Evolutionary conservation across 2,113 vertebrate species (phyloP).

Genomic region (Lampris incognitus): DNA sequence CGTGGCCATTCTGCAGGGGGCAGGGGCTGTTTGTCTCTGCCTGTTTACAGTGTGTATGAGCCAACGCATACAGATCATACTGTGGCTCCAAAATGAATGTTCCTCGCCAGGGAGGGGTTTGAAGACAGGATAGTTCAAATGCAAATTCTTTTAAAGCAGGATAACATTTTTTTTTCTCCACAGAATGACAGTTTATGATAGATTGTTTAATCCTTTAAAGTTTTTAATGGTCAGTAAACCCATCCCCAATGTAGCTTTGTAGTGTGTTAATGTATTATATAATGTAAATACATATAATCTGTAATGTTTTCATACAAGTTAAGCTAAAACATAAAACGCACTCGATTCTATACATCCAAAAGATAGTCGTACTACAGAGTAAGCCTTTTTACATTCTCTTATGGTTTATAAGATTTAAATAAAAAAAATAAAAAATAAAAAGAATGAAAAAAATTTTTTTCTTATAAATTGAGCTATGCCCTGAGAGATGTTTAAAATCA

Average conservation of each 20-base stretch:
- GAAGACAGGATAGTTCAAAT: not conserved
- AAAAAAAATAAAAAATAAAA: no score
- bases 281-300: not conserved
- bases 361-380: no score
- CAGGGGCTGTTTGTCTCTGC: not conserved
- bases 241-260: not conserved
- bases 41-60: not conserved
- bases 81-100: not conserved
- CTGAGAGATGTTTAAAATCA: conserved; percentile 30
- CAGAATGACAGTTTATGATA: not conserved
- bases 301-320: not conserved
- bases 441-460: no score
- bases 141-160: not conserved
- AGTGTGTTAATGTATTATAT: not conserved
- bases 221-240: not conserved
- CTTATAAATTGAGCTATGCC: no score
- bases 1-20: not conserved
- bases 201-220: not conserved
- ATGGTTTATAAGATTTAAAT: no score
- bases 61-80: not conserved
- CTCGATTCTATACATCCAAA: no score
- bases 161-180: not conserved
- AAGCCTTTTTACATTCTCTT: no score
- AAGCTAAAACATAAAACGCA: no score
- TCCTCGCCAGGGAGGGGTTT: not conserved